phyloP scores from a whole-genome alignment of 2,888 invertebrate genomes.

The Auanema freiburgensis region DNA sequence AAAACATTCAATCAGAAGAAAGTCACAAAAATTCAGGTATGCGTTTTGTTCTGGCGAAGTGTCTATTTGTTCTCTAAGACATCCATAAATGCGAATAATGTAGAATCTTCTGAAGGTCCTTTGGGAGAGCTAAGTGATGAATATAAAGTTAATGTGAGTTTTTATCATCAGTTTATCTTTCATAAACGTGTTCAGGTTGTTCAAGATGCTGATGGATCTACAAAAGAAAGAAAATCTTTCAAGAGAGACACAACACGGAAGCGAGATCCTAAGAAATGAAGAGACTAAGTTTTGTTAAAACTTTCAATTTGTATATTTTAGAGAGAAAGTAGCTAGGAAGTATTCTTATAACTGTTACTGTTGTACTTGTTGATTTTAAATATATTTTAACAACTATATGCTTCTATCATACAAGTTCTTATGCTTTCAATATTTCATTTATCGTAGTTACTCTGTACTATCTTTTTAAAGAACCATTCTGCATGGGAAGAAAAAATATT shows the following conservation, averaged over 20 bases:
- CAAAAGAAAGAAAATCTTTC: too few species aligned
- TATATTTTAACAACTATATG: too few species aligned
- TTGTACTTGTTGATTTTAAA: too few species aligned
- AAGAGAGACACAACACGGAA: too few species aligned
- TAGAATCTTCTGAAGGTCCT: constrained; percentile 37
- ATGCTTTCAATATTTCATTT: constrained; percentile 1
- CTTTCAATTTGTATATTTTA: too few species aligned
- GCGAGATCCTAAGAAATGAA: too few species aligned
- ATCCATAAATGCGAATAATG: constrained; percentile 30
- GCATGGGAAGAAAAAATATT: constrained; percentile 20
- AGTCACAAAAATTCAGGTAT: not conserved
- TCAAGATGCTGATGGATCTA: not conserved
- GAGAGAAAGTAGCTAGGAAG: too few species aligned
- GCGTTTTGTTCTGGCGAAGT: not conserved
- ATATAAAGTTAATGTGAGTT: constrained; percentile 41
- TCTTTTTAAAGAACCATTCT: not conserved
- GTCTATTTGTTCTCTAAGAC: constrained; percentile 11
- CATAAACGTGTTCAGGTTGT: not conserved
- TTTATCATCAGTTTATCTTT: not conserved
- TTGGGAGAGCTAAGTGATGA: constrained; percentile 41
- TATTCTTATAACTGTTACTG: too few species aligned
- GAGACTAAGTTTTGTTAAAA: too few species aligned
- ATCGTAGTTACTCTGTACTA: not conserved
- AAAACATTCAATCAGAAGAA: constrained; percentile 1
- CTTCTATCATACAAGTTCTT: not conserved